A percentile compares a stretch with the other conserved stretches of the same genome.
Conservation (phyloP, 2,888 invertebrate genomes). For the Lasioglossum malachurum region DNA sequence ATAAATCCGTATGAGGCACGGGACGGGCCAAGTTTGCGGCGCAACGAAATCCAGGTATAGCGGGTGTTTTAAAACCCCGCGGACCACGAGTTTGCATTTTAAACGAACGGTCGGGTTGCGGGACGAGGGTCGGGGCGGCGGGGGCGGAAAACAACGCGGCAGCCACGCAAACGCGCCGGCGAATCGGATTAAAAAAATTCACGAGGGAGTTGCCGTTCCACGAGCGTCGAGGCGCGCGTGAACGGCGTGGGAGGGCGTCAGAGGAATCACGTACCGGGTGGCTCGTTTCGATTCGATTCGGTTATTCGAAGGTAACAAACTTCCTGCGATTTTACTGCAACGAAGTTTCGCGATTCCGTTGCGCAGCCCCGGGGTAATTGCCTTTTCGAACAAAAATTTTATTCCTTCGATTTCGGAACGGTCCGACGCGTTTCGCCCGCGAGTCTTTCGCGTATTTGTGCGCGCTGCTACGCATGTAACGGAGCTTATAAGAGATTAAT, state of each 20-base stretch:
- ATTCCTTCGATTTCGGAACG: neutral
- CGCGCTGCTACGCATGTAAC: neutral
- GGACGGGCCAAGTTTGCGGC: constrained; percentile 67
- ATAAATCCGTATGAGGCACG: constrained; percentile 64
- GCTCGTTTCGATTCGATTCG: constrained; percentile 6
- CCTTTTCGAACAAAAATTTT: neutral
- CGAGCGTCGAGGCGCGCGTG: constrained; percentile 62
- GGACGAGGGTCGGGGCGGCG: neutral
- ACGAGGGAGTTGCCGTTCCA: constrained; percentile 69
- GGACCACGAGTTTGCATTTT: constrained; percentile 78
- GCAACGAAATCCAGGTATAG: constrained; percentile 69
- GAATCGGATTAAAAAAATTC: constrained; percentile 79
- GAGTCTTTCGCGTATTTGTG: neutral
- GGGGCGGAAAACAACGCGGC: constrained; percentile 65
- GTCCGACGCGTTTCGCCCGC: neutral
- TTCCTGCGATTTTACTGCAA: neutral
- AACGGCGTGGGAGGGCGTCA: constrained; percentile 59
- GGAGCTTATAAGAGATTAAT: neutral
- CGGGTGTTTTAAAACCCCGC: constrained; percentile 75
- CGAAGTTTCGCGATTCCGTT: neutral
- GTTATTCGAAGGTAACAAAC: neutral
- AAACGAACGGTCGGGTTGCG: constrained; percentile 70
- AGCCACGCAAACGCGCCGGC: constrained; percentile 69
- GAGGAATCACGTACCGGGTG: constrained; percentile 64
- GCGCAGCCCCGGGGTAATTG: neutral